Evolutionary conservation across 2,797 vertebrate species (phyloP), one percentile per base, ranked within the genome.

Genomic region (Neopelma chrysocephalum): DNA sequence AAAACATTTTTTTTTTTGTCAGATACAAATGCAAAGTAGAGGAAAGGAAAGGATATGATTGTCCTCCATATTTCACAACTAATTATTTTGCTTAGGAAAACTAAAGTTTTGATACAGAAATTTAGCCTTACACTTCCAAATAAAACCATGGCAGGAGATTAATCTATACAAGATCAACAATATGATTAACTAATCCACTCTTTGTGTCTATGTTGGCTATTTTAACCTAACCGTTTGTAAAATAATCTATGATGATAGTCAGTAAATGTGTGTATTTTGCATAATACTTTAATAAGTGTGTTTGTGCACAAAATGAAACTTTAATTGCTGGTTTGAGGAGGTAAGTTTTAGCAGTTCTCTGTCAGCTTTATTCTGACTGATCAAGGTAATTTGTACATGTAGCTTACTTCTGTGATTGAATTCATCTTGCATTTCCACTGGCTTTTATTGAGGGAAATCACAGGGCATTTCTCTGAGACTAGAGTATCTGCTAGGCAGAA

Each of bases 241-340:
- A 65, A 38, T 73, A 96, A 96, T 96, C 72, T 89, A 58, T 96
- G 87, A 95, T 93, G 82, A 95, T 96, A 96, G 96, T 90, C 86
- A 93, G 75, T 61, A 94, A 95, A 91, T 96, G 54, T 77, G 54
- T 66, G 82, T 94, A 80, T n/a, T 91, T 96, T 95, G 90, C 83
- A 94, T 94, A 95, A 97, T 83, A 84, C 75, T 81, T 97, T 97
- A 97, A 94, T 96, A 95, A 94, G 64, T 82, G 16, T 90, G 68
- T 91, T 96, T 96, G 66, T 1, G 4, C 64, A 70, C 22, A 69
- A 66, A 94, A 84, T 82, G 91, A 92, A 93, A 79, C 86, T 94
- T 95, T 90, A 96, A 96, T 96, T 92, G 57, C 40, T 75, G 48
- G 48, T 91, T 94, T 84, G 81, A 93, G 60, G 15, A 88, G 64